Percentiles rank a stretch among this genome's conserved stretches.
Evolutionary conservation across 2,888 invertebrate genomes (phyloP).

Genomic region (Hedychridium roseum): DNA sequence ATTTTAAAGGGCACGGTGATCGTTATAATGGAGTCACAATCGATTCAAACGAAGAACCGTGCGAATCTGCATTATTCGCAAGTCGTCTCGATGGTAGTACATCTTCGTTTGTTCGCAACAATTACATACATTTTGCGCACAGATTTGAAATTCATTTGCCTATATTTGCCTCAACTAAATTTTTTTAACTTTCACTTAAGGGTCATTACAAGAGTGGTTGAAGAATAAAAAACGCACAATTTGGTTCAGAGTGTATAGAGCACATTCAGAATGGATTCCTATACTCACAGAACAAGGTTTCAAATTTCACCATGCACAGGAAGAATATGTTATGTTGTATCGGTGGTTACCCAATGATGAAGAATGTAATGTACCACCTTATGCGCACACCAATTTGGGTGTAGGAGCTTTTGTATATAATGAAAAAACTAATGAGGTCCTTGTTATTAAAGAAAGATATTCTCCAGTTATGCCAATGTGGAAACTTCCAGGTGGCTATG

Average conservation of each 20-base stretch:
- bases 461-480: conserved; percentile 63
- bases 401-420: conserved; percentile 89
- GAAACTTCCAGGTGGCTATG: conserved; percentile 94
- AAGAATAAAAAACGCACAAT: conserved; percentile 73
- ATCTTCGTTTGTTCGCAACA: too few species aligned
- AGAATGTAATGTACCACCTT: conserved; percentile 75
- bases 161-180: too few species aligned
- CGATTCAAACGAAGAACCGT: conserved; percentile 70
- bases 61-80: conserved; percentile 65
- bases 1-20: conserved; percentile 68
- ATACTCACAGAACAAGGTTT: conserved; percentile 80
- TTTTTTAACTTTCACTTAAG: conserved; percentile 64
- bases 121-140: too few species aligned
- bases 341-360: conserved; percentile 78
- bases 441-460: conserved; percentile 83
- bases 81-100: conserved; percentile 69
- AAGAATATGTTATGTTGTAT: conserved; percentile 80
- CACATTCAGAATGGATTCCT: conserved; percentile 80
- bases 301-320: conserved; percentile 86
- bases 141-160: too few species aligned
- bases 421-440: conserved; percentile 73
- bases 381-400: conserved; percentile 82
- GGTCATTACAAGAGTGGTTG: conserved; percentile 75
- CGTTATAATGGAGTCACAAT: conserved; percentile 80
- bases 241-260: conserved; percentile 81